These are phyloP conservation scores for Narcine bancroftii DNA, from an alignment of 2,113 vertebrate genomes.

Conservation along the genomic window DNA sequence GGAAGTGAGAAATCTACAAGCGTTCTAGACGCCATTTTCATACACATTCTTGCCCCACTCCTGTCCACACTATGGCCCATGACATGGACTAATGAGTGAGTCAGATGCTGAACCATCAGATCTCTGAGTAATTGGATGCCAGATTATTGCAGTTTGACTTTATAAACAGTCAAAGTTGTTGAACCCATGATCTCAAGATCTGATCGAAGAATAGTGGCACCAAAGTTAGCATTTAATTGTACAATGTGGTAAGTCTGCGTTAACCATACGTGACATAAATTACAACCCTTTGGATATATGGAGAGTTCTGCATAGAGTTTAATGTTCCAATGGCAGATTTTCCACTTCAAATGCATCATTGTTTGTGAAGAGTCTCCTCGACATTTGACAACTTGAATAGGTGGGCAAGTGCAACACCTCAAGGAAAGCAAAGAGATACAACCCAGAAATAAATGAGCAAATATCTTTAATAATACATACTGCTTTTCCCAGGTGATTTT, in stretches of 20 bases:
- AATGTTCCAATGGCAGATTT: neutral
- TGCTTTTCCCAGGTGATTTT: neutral
- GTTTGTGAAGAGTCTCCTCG: neutral
- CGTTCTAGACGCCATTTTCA: no score
- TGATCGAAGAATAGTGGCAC: neutral
- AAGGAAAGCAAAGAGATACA: neutral
- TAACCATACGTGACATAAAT: neutral
- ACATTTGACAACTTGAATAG: neutral
- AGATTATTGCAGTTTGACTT: no score
- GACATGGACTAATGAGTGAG: no score
- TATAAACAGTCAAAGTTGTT: neutral
- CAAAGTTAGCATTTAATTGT: neutral
- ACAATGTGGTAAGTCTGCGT: neutral
- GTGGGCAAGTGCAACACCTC: neutral
- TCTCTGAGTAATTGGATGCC: no score
- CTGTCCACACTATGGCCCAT: no score
- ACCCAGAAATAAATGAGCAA: neutral
- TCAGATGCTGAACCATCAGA: no score
- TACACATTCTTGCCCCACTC: no score
- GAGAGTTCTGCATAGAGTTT: neutral
- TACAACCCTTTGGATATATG: neutral
- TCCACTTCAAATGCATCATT: neutral
- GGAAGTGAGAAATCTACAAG: no score
- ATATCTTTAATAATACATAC: neutral
- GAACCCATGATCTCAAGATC: neutral